phyloP scores from a whole-genome alignment of 1,140 invertebrate genomes.

The Drosophila grimshawi region DNA sequence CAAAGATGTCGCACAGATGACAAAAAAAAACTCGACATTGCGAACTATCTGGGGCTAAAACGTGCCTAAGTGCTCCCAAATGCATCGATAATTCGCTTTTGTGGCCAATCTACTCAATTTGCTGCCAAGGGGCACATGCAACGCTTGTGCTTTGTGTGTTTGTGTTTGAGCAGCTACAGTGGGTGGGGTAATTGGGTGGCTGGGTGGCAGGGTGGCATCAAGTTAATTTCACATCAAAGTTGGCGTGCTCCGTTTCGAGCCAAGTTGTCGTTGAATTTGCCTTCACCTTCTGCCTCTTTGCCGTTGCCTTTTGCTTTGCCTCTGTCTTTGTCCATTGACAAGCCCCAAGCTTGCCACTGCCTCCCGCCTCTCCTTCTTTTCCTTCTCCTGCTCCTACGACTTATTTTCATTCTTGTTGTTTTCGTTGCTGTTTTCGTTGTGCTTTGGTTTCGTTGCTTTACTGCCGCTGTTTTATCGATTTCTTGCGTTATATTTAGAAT shows the following conservation, averaged over 20 bases:
- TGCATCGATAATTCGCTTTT: constrained; percentile 79
- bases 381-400: background rate
- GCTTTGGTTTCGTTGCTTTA: constrained; percentile 52
- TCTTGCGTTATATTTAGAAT: constrained; percentile 79
- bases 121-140: constrained; percentile 25
- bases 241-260: constrained; percentile 44
- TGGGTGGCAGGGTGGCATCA: constrained; percentile 15
- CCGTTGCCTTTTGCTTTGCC: background rate
- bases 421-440: constrained; percentile 33
- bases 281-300: background rate
- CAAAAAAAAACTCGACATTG: constrained; percentile 1
- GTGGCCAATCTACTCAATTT: constrained; percentile 73
- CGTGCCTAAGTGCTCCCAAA: constrained; percentile 72
- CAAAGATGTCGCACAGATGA: constrained; percentile 35
- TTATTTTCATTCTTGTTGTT: constrained; percentile 25
- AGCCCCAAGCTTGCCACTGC: constrained; percentile 38
- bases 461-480: constrained; percentile 76
- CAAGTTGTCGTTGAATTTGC: background rate
- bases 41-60: constrained; percentile 42
- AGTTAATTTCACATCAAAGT: constrained; percentile 53
- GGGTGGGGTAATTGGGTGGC: constrained; percentile 5
- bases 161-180: constrained; percentile 13
- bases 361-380: background rate
- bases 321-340: constrained; percentile 11
- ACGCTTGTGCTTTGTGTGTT: constrained; percentile 2